Evolutionary conservation across 2,888 invertebrate species (phyloP).

Genomic region (Agrochola lota): DNA sequence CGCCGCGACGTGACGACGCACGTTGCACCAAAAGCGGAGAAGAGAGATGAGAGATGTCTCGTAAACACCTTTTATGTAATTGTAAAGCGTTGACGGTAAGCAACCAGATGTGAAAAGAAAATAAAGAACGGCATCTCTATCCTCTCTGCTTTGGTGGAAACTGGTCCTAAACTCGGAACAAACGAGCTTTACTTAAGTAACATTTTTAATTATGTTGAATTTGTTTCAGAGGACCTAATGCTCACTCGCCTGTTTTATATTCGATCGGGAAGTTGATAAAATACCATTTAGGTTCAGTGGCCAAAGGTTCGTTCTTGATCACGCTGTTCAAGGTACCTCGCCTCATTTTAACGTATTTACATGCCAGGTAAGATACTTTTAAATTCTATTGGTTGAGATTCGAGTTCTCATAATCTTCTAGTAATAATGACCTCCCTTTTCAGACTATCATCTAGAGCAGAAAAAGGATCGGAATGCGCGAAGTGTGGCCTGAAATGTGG

Average conservation of each 20-base stretch:
- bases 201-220: not conserved
- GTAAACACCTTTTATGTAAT: not conserved
- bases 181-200: not conserved
- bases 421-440: conserved; percentile 9
- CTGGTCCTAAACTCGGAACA: not conserved
- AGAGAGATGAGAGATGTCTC: not conserved
- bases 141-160: not conserved
- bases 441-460: conserved; percentile 92
- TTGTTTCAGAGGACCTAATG: conserved; percentile 91
- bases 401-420: not conserved
- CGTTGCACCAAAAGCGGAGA: not conserved
- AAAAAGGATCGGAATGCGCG: conserved; percentile 94
- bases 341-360: conserved; percentile 96
- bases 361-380: conserved; percentile 92
- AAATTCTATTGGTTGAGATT: not conserved
- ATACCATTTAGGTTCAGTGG: conserved; percentile 98
- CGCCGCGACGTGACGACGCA: too few relatives aligned
- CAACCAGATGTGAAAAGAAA: not conserved
- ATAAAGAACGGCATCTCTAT: not conserved
- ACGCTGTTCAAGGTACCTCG: conserved; percentile 98
- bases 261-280: conserved; percentile 94
- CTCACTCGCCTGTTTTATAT: conserved; percentile 92
- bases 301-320: conserved; percentile 98
- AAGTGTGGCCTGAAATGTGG: conserved; percentile 95
- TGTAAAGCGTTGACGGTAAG: not conserved